phyloP scores from a whole-genome alignment of 2,113 vertebrate genomes.

The sheep (Ovis aries) region ARS-UI_Ramb_v3.0 NC_056057.1:18414501-18415000 shows the following conservation, averaged over 20 bases:
- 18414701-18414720: background rate
- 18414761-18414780: background rate
- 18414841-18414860: background rate
- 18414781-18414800: background rate
- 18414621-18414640: background rate
- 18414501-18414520: no score
- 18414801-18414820: background rate
- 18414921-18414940: background rate
- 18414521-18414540: no score
- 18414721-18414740: background rate
- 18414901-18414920: background rate
- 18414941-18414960: background rate
- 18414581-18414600: background rate
- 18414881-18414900: background rate
- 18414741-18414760: background rate
- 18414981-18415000: background rate
- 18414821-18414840: background rate
- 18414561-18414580: background rate
- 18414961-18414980: background rate
- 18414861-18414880: background rate
- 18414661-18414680: background rate
- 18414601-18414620: background rate
- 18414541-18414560: background rate
- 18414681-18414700: background rate
- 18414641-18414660: background rate